A percentile compares a stretch with the other conserved stretches of the same genome.
phyloP scores from a whole-genome alignment of 2,797 vertebrate genomes.

The Squalus acanthias region DNA sequence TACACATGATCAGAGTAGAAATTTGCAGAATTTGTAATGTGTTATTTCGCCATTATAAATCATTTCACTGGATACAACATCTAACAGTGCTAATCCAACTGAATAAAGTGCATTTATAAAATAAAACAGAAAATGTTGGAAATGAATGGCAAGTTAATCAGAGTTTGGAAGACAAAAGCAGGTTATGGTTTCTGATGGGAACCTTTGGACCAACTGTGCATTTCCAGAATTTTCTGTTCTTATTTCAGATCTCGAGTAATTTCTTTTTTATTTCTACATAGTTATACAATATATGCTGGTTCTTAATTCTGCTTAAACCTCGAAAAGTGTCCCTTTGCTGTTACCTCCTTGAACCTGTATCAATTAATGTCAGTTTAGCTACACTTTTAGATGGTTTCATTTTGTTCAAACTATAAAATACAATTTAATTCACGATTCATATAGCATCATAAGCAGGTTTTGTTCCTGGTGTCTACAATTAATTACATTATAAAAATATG shows the following conservation, averaged over 20 bases:
- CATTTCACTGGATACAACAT: neutral
- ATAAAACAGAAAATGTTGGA: neutral
- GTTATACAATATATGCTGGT: no score
- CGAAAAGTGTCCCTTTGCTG: neutral
- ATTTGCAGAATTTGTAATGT: neutral
- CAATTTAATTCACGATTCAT: neutral
- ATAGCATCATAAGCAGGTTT: neutral
- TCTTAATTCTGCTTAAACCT: neutral
- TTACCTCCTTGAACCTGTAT: neutral
- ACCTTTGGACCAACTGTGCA: neutral
- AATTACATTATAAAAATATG: neutral
- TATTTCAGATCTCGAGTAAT: neutral
- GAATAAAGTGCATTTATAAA: neutral
- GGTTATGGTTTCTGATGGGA: neutral
- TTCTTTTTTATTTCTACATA: neutral
- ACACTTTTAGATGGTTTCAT: neutral
- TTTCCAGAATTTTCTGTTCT: neutral
- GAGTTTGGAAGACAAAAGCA: neutral
- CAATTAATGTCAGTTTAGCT: neutral
- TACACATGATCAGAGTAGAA: neutral
- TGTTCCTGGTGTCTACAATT: neutral
- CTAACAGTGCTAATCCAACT: neutral
- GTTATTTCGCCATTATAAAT: neutral
- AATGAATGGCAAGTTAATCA: neutral
- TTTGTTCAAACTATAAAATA: neutral